A percentile compares a stretch with the other conserved stretches of the same genome.
Evolutionary conservation across 2,888 invertebrate species (phyloP).

Genomic region (Ennomos erosarius): DNA sequence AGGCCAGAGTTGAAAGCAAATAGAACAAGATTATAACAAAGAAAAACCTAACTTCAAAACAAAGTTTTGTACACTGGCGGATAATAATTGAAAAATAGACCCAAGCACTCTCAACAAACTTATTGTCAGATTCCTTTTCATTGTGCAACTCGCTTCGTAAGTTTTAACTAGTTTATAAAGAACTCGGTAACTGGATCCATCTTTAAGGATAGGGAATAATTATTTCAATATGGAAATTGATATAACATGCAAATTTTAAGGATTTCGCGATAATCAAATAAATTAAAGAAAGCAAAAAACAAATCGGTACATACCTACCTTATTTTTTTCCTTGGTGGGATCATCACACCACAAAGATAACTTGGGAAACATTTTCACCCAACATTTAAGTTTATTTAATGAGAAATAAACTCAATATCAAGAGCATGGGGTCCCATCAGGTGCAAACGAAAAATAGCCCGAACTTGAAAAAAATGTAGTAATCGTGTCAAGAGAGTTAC

Average conservation of each 20-base stretch:
- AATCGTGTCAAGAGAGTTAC: no score
- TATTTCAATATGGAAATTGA: not conserved
- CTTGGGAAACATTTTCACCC: no score
- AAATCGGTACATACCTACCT: no score
- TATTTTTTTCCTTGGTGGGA: no score
- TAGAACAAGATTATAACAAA: constrained; percentile 10
- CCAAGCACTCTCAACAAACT: constrained; percentile 23
- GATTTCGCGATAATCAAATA: no score
- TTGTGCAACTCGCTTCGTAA: constrained; percentile 26
- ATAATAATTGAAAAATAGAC: constrained; percentile 31
- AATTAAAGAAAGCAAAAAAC: no score
- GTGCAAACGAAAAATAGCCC: no score
- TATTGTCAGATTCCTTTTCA: constrained; percentile 34
- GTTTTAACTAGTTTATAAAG: constrained; percentile 33
- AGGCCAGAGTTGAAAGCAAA: constrained; percentile 8
- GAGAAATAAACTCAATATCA: no score
- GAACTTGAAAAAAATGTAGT: no score
- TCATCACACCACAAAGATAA: no score
- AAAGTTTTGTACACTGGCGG: constrained; percentile 20
- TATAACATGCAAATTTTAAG: constrained; percentile 20
- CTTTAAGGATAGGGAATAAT: constrained; percentile 22
- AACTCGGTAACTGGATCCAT: constrained; percentile 31
- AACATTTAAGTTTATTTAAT: no score
- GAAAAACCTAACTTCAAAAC: constrained; percentile 13
- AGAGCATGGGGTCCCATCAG: no score